A percentile compares a stretch with the other conserved stretches of the same genome.
phyloP scores from a whole-genome alignment of 2,113 vertebrate genomes.

The Oncorhynchus keta region DNA sequence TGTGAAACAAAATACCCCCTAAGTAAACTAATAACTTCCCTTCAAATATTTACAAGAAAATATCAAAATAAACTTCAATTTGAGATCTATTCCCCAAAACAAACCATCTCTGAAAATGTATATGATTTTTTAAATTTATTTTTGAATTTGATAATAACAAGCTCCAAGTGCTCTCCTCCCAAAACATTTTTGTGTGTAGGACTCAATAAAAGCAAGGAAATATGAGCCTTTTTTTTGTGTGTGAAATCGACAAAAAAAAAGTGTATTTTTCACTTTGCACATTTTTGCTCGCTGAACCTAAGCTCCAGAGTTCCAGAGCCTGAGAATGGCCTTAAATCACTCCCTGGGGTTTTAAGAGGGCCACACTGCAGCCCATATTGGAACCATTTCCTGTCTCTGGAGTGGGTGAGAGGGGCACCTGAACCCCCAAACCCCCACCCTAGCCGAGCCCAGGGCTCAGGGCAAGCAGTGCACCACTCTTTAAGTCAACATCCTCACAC shows the following conservation, averaged over 20 bases:
- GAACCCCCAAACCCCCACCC: too few species aligned
- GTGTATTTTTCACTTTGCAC: conserved; percentile 62
- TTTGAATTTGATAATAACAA: not conserved
- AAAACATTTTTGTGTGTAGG: not conserved
- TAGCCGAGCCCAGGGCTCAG: not conserved
- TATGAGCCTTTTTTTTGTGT: not conserved
- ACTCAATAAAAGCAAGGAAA: not conserved
- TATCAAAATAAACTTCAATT: not conserved
- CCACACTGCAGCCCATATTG: conserved; percentile 65
- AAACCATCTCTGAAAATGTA: not conserved
- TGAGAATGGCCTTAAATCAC: conserved; percentile 54
- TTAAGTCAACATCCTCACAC: conserved; percentile 7
- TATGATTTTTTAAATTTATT: not conserved
- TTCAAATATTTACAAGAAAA: conserved; percentile 25
- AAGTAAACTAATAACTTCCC: conserved; percentile 5
- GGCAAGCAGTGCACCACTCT: conserved; percentile 15
- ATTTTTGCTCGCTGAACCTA: conserved; percentile 60
- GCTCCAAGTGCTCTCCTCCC: not conserved
- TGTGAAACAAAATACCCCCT: not conserved
- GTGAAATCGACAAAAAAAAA: conserved; percentile 49
- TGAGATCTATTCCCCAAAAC: not conserved
- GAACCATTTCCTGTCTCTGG: conserved; percentile 74
- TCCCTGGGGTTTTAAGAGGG: conserved; percentile 55
- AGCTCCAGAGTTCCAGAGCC: conserved; percentile 34
- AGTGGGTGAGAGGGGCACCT: conserved; percentile 47